Evolutionary conservation across 2,113 vertebrate species (phyloP).

Genomic region (Pseudopipra pipra): DNA sequence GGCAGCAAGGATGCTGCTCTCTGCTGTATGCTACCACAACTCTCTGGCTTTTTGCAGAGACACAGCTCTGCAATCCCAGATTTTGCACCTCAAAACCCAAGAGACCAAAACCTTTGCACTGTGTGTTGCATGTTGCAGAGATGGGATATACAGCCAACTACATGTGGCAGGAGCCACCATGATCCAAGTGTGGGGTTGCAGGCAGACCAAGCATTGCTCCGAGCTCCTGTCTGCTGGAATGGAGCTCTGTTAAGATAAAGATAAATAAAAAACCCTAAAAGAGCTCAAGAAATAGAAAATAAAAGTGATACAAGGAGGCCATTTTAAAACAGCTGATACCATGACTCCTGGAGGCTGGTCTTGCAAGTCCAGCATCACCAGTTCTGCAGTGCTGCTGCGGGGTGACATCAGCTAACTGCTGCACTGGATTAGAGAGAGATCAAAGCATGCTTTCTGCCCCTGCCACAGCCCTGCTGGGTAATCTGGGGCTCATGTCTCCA

Average conservation of each 20-base stretch:
- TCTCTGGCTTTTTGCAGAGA: background rate
- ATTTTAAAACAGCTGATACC: background rate
- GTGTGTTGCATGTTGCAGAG: background rate
- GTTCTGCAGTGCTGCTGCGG: background rate
- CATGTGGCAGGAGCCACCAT: background rate
- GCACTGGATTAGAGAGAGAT: background rate
- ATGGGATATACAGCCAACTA: background rate
- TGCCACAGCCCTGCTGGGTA: background rate
- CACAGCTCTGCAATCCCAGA: background rate
- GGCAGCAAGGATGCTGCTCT: background rate
- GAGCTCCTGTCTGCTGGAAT: accelerated
- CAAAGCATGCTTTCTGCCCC: accelerated
- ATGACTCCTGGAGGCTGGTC: background rate
- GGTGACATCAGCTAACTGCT: background rate
- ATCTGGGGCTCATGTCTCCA: background rate
- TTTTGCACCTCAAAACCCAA: background rate
- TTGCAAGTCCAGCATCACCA: background rate
- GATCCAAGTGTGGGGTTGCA: background rate
- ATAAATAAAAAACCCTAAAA: background rate
- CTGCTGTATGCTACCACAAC: background rate
- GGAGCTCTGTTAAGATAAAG: background rate
- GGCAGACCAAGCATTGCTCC: background rate
- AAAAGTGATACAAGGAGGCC: background rate
- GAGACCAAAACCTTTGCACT: background rate
- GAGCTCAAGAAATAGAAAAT: background rate